A percentile compares a stretch with the other conserved stretches of the same genome.
Evolutionary conservation across 2,113 vertebrate genomes (phyloP).

Genomic region (Nerophis lumbriciformis): DNA sequence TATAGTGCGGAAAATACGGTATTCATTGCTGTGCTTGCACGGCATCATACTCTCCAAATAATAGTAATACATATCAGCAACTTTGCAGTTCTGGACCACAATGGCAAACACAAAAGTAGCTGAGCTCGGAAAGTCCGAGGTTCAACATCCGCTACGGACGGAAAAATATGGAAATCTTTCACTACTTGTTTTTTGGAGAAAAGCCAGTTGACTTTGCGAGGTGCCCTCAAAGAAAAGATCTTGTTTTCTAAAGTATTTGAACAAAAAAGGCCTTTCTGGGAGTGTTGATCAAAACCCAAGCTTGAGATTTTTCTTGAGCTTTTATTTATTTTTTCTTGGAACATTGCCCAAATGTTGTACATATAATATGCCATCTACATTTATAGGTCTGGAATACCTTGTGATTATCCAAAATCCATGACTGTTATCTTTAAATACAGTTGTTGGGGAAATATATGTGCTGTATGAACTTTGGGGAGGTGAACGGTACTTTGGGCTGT

Average conservation of each 20-base stretch:
- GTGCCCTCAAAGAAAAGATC: neutral
- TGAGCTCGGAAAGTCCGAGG: neutral
- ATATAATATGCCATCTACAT: no score
- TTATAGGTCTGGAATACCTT: no score
- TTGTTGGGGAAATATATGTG: no score
- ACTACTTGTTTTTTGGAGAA: neutral
- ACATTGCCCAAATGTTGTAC: neutral
- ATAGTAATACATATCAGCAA: neutral
- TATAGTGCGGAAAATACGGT: no score
- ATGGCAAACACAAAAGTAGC: neutral
- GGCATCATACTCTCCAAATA: neutral
- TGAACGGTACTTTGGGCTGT: no score
- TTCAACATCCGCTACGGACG: neutral
- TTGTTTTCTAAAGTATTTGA: neutral
- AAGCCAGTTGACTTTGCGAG: neutral
- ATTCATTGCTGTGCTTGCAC: neutral
- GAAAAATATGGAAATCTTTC: neutral
- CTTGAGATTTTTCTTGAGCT: no score
- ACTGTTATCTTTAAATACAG: no score
- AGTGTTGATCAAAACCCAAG: neutral
- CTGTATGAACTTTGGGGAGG: no score
- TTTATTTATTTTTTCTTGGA: neutral
- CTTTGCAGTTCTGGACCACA: neutral
- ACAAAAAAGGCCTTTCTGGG: neutral
- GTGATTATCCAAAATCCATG: no score